These are phyloP conservation scores for Sicus ferrugineus DNA, from an alignment of 2,888 invertebrate genomes.

Conservation along the genomic window DNA sequence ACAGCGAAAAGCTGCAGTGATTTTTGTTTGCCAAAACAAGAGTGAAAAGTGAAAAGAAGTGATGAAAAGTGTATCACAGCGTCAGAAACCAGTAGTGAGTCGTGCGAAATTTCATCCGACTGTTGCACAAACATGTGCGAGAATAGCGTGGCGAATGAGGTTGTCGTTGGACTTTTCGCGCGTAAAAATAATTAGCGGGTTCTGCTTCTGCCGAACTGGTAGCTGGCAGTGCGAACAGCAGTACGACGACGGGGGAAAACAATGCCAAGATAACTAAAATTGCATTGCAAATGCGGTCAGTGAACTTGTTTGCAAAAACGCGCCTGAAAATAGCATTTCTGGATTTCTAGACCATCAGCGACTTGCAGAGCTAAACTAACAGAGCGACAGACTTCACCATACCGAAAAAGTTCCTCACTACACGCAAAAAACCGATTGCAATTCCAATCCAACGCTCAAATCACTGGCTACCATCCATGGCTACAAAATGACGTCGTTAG, in stretches of 20 bases:
- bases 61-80: neutral
- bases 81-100: neutral
- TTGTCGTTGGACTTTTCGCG: neutral
- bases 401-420: too few species aligned
- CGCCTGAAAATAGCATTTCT: neutral
- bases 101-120: neutral
- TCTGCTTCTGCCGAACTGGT: too few species aligned
- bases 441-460: neutral
- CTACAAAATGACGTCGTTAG: conserved; percentile 8
- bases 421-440: neutral
- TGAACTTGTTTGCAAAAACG: neutral
- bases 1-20: neutral
- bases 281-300: too few species aligned
- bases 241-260: too few species aligned
- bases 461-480: neutral
- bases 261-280: too few species aligned
- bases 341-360: neutral
- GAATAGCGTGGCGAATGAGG: neutral
- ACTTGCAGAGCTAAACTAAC: neutral
- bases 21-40: conserved; percentile 11
- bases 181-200: neutral
- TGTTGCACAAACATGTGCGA: neutral
- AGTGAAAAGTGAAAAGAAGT: conserved; percentile 17
- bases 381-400: too few species aligned
- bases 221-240: too few species aligned